Conservation (phyloP, 2,888 invertebrate species). For the Drosophila infuscata region DNA sequence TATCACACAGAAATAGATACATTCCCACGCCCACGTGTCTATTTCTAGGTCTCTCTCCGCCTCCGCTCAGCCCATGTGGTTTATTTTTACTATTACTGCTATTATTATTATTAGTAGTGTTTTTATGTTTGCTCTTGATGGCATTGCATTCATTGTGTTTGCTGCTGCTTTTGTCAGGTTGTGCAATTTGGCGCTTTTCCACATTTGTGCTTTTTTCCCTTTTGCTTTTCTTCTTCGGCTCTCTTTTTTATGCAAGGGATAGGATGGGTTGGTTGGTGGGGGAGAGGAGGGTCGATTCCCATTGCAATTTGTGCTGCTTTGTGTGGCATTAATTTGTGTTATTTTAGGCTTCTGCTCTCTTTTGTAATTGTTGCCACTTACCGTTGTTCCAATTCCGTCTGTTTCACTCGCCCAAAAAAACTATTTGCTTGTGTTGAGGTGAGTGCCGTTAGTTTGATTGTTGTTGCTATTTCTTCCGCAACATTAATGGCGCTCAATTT, state of each 20-base stretch:
- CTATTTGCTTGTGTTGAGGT: conserved; percentile 18
- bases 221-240: conserved; percentile 28
- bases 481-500: conserved; percentile 30
- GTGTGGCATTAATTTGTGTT: conserved; percentile 52
- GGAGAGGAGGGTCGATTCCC: conserved; percentile 34
- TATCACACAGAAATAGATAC: conserved; percentile 62
- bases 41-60: conserved; percentile 63
- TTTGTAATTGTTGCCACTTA: conserved; percentile 65
- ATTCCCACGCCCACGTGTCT: conserved; percentile 78
- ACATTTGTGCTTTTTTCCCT: conserved; percentile 43
- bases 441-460: conserved; percentile 29
- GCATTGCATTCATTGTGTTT: conserved; percentile 63
- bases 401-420: conserved; percentile 18
- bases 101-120: conserved; percentile 28
- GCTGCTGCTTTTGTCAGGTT: conserved; percentile 42
- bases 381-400: conserved; percentile 60
- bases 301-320: conserved; percentile 55
- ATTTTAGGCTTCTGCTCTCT: conserved; percentile 39
- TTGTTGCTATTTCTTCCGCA: conserved; percentile 46
- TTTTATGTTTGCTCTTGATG: conserved; percentile 41
- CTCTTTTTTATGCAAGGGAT: conserved; percentile 9
- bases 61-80: conserved; percentile 34
- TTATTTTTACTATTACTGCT: conserved; percentile 32
- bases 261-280: neutral
- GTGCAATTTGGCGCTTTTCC: conserved; percentile 75